phyloP scores from a whole-genome alignment of 2,888 invertebrate species.

The Nomada ferruginata region DNA sequence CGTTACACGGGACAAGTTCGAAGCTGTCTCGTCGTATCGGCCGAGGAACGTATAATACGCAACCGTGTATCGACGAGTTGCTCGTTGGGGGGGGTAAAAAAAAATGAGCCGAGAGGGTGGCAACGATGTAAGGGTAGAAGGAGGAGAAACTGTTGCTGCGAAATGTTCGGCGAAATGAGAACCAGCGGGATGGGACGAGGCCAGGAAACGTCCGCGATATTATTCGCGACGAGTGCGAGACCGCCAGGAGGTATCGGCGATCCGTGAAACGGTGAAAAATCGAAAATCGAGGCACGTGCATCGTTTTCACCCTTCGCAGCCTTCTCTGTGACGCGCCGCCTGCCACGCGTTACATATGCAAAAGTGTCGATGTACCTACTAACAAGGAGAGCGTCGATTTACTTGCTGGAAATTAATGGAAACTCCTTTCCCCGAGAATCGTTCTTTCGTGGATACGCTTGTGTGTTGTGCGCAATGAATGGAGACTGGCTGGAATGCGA shows the following conservation, averaged over 20 bases:
- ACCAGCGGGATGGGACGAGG: conserved; percentile 12
- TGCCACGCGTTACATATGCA: not conserved
- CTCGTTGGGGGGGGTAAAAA: not conserved
- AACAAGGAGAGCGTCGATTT: not conserved
- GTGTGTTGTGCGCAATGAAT: too few relatives aligned
- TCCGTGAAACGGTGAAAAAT: conserved; percentile 57
- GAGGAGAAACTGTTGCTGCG: not conserved
- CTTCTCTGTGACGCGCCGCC: conserved; percentile 6
- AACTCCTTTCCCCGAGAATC: not conserved
- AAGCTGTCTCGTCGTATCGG: conserved; percentile 48
- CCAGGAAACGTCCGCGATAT: conserved; percentile 58
- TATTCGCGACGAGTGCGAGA: conserved; percentile 54
- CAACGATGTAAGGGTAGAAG: not conserved
- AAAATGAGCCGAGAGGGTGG: not conserved
- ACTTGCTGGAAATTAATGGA: conserved; percentile 10
- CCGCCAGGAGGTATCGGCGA: conserved; percentile 55
- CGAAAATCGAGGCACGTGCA: conserved; percentile 53
- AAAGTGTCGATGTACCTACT: not conserved
- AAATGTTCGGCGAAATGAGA: conserved; percentile 11
- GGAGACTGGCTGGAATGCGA: too few relatives aligned
- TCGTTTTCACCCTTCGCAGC: conserved; percentile 38
- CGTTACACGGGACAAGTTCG: conserved; percentile 61
- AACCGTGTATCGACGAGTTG: conserved; percentile 33
- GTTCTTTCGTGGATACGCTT: not conserved
- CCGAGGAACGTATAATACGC: conserved; percentile 23